phyloP scores from a whole-genome alignment of 2,888 invertebrate species.

The Chorisops tibialis region DNA sequence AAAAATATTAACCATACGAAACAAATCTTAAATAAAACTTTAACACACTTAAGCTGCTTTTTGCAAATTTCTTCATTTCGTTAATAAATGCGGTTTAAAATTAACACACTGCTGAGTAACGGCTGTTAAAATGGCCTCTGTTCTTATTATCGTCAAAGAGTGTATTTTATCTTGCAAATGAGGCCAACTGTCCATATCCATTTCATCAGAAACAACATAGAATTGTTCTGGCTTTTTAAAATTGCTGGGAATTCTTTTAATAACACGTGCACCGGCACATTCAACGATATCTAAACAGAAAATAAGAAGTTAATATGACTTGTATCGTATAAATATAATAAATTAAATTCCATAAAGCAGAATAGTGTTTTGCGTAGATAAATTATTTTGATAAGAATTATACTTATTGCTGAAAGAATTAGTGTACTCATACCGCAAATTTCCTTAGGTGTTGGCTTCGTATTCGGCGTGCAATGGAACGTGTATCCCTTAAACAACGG shows the following conservation, averaged over 20 bases:
- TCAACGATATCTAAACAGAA: conserved; percentile 38
- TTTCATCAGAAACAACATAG: conserved; percentile 37
- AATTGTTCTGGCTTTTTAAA: conserved; percentile 26
- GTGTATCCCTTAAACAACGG: conserved; percentile 37
- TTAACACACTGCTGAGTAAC: conserved; percentile 39
- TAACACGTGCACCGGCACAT: conserved; percentile 38
- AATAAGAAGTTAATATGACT: neutral
- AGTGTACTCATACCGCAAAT: conserved; percentile 36
- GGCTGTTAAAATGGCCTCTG: conserved; percentile 40
- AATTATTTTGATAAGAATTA: too few species aligned
- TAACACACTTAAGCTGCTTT: too few species aligned
- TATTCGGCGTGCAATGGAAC: conserved; percentile 39
- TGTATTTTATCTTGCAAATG: conserved; percentile 35
- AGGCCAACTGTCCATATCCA: conserved; percentile 40
- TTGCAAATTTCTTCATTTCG: too few species aligned
- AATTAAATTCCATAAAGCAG: conserved; percentile 3
- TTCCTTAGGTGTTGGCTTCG: conserved; percentile 38
- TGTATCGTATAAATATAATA: neutral
- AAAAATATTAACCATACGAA: too few species aligned
- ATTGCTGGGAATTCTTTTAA: conserved; percentile 26
- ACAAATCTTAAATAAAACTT: too few species aligned
- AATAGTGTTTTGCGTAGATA: too few species aligned
- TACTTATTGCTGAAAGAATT: too few species aligned
- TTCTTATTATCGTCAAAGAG: conserved; percentile 38
- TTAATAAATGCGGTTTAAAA: conserved; percentile 30